phyloP scores from a whole-genome alignment of 2,888 invertebrate genomes.

The Xestia ashworthii region DNA sequence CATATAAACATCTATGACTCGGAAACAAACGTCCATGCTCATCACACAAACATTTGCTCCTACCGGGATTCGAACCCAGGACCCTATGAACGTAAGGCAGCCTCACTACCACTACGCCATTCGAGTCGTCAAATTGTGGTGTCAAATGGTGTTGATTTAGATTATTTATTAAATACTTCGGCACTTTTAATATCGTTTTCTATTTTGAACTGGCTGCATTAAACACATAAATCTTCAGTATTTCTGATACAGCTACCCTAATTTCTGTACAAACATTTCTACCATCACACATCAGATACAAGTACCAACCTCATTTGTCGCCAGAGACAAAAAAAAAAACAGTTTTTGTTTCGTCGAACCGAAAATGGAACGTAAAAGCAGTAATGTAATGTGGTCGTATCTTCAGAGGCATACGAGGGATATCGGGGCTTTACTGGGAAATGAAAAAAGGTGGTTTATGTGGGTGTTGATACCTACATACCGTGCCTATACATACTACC shows the following conservation, averaged over 20 bases:
- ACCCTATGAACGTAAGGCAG: too few relatives aligned
- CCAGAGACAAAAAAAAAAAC: background rate
- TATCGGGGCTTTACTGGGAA: conserved; percentile 34
- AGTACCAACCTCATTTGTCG: conserved; percentile 15
- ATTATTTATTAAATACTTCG: background rate
- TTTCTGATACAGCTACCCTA: background rate
- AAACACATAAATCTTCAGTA: background rate
- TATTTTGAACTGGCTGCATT: background rate
- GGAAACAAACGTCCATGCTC: too few relatives aligned
- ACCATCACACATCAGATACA: background rate
- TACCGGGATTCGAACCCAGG: too few relatives aligned
- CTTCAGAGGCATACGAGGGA: conserved; percentile 27
- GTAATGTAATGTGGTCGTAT: conserved; percentile 45
- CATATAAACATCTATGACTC: too few relatives aligned
- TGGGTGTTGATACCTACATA: background rate
- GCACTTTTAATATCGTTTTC: background rate
- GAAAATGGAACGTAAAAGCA: conserved; percentile 21
- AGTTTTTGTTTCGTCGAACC: conserved; percentile 18
- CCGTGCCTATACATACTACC: background rate
- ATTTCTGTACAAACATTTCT: background rate
- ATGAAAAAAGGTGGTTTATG: conserved; percentile 29
- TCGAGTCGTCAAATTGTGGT: too few relatives aligned
- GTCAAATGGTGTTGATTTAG: too few relatives aligned
- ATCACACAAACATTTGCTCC: too few relatives aligned
- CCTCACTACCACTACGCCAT: too few relatives aligned